Evolutionary conservation across 2,113 vertebrate genomes (phyloP), one percentile per base, ranked within the genome.

Genomic region (Leucosticte australis): DNA sequence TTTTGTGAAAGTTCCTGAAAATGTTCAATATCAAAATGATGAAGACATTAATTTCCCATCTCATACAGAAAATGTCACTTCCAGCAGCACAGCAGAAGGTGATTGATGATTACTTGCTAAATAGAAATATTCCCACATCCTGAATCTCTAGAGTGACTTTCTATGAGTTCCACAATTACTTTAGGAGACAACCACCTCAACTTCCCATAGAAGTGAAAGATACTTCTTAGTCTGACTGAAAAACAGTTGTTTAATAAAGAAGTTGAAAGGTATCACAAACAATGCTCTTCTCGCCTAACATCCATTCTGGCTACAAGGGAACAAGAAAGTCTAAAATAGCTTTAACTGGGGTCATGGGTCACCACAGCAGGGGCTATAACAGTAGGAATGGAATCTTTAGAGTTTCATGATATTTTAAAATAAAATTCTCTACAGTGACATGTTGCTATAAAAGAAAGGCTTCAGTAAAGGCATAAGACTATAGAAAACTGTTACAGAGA

Each of bases 11-110:
- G 31, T 74, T 57, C 16, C 44, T 83, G 68, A 68, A 87, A 87
- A 90, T 57, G 33, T 75, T 92, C 57, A 90, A 65, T 90, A 71
- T 7, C 44, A 86, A 94, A 89, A 88, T 81, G 31, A 90, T 92
- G 76, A 90, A 92, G 79, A 75, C 13, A 42, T 63, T 83, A 81
- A 89, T 94, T 96, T 92, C 44, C n/a, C 20, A 87, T 86, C 50
- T 88, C 55, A 60, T 83, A 69, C 8, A 77, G 82, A 86, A 49
- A 24, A 79, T 71, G 85, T 75, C 90, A 70, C 73, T 90, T 88
- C 50, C 27, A 94, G 35, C 21, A 78, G 79, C 27, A 77, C 41
- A 86, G 79, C 18, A 62, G 27, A 83, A 74, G 7, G 47, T 90
- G 78, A 94, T 70, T 80, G 50, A 96, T 83, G 60, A 87, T 90